Percentiles rank a stretch among this genome's conserved stretches.
These are phyloP conservation scores for Aethina tumida DNA, from an alignment of 1,140 invertebrate species.

Conservation along the genomic window DNA sequence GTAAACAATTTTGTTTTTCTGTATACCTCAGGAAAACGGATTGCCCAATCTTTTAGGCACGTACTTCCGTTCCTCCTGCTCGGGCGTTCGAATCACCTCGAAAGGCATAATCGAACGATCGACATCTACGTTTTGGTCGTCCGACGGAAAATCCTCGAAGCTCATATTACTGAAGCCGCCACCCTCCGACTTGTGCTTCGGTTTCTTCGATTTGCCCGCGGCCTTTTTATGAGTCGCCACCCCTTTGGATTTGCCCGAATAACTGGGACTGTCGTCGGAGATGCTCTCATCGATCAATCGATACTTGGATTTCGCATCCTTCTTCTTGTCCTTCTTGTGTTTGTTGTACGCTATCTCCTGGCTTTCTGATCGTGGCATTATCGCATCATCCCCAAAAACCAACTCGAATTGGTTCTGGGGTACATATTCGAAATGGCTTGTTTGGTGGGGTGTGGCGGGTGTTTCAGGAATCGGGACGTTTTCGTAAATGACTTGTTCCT, in stretches of 20 bases:
- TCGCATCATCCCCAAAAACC: no score
- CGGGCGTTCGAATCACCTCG: constrained; percentile 49
- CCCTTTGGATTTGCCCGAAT: constrained; percentile 17
- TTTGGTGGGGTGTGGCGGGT: no score
- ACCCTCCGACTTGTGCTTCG: constrained; percentile 32
- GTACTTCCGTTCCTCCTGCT: constrained; percentile 50
- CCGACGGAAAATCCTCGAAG: constrained; percentile 66
- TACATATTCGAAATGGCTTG: no score
- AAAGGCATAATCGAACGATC: constrained; percentile 42
- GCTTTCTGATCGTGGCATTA: no score
- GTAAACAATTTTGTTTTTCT: constrained; percentile 1
- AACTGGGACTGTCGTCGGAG: constrained; percentile 21
- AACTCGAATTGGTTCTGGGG: no score
- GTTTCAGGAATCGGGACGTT: no score
- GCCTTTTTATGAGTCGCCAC: constrained; percentile 17
- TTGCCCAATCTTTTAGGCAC: constrained; percentile 56
- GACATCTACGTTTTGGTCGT: constrained; percentile 43
- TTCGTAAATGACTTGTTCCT: no score
- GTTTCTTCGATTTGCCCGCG: constrained; percentile 23
- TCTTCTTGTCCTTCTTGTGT: constrained; percentile 39
- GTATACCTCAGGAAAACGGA: constrained; percentile 47
- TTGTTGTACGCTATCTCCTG: constrained; percentile 15
- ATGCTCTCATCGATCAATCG: constrained; percentile 38
- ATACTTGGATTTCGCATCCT: constrained; percentile 43
- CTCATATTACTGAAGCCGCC: constrained; percentile 69